Base-by-base conservation (phyloP, 2,888 invertebrate species). In the Ormia ochracea region DNA sequence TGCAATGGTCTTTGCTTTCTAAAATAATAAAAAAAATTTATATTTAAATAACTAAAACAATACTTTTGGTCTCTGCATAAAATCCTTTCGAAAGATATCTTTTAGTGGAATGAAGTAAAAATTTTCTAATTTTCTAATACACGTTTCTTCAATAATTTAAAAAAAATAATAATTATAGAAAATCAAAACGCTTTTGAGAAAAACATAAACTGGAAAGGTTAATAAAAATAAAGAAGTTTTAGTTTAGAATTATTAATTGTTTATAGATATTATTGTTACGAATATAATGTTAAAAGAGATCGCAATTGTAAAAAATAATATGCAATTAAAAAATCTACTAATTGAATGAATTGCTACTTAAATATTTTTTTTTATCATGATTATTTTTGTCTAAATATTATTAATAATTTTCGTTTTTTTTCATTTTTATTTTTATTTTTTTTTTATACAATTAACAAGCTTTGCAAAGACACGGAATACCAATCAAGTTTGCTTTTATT, bases 241-340 rank as follows among this genome's bases (percentile, higher is more conserved):
- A 45, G 28, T 38, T 31, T 23, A 38, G 28, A 48, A 36, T 70
- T 48, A 50, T 45, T 59, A 43, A 56, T 50, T 50, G 36, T 70
- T 73, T 41, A 73, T 61, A 70, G 21, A 19, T 21, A 61, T 45
- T 26, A 76, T 76, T 68, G 63, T 69, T 66, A 79, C 63, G 63
- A 74, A 70, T 70, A 76, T 73, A 76, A 80, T 3, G 68, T 80
- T 80, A 63, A 63, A 76, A 80, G 80, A 80, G 80, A 80, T 80
- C 76, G 80, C 72, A 66, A 76, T 76, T 80, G 63, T 79, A 65
- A 74, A 74, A 59, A 63, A 50, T 50, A 56, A 65, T 65, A 31
- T n/a, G n/a, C n/a, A 26, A 48, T 54, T 38, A 33, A 43, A 56
- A 68, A 77, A 70, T 70, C 65, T 58, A 59, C 48, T 75, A 70